These are phyloP conservation scores for Gymnorhina tibicen DNA, from an alignment of 2,113 vertebrate genomes.

Conservation along the genomic window DNA sequence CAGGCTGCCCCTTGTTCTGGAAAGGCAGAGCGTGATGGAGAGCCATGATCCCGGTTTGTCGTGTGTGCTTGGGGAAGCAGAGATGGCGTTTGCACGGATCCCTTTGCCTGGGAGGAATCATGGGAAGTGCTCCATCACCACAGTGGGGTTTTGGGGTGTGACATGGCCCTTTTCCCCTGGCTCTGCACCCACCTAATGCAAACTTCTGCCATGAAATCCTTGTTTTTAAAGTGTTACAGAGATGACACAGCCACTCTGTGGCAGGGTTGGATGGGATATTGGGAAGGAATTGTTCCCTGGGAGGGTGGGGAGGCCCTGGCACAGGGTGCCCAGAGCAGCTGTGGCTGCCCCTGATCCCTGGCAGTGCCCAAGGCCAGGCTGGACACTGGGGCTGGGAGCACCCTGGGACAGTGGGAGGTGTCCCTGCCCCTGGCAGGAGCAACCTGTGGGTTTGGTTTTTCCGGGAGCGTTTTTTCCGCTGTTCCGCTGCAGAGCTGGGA, in stretches of 20 bases:
- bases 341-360: not conserved
- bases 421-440: not conserved
- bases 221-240: not conserved
- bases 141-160: not conserved
- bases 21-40: not conserved
- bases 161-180: not conserved
- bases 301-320: not conserved
- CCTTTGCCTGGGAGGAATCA: not conserved
- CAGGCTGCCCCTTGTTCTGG: not conserved
- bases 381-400: not conserved
- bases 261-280: fast-evolving
- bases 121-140: not conserved
- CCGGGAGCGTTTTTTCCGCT: not conserved
- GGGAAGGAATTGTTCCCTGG: not conserved
- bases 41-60: fast-evolving
- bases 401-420: not conserved
- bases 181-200: not conserved
- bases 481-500: not conserved
- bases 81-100: not conserved
- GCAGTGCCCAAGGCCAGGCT: not conserved
- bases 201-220: not conserved
- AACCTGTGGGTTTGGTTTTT: not conserved
- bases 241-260: not conserved
- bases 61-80: not conserved
- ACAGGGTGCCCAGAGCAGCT: not conserved